Evolutionary conservation across 2,888 invertebrate genomes (phyloP), one percentile per base, ranked within the genome.

Genomic region (Chydorus sphaericus): DNA sequence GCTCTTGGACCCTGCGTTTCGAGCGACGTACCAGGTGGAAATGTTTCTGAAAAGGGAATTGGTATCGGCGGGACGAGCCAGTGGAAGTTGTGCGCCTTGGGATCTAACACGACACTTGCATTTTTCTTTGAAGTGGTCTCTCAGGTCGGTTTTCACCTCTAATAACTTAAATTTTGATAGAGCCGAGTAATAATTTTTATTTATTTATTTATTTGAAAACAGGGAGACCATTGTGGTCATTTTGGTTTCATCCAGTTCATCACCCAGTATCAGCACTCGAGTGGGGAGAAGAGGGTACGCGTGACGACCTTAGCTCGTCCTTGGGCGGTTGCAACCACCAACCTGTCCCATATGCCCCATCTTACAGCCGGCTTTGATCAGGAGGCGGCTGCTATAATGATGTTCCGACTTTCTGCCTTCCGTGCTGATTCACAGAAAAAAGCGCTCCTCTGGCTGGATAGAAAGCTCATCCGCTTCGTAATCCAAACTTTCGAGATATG

Each of bases 221-320:
- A 96, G 69, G 85, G 91, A 18, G 88, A 92, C 4, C 89, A 91
- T 0, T 89, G 92, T 69, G 96, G 96, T 52, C 93, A 94, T 0
- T 79, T 96, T 55, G 98, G 97, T 10, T 94, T 90, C 67, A 83
- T 98, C 59, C 98, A 99, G 71, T 91, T 98, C 69, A 93, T 98
- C 62, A 93, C 94, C 1, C 93, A 97, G 70, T 98, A 98, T 75
- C 97, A 94, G 66, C 97, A 98, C 72, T 85, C 94, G 11, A 90
- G 85, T 70, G 98, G 98, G 0, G 92, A 94, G 70, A 79, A 88
- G 58, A 81, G 94, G 62, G 90, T 98, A 60, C 75, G 98, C 38
- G 97, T 99, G 52, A 94, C 97, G 20, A 99, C 98, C 1, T 77
- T 97, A 20, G 91, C 94, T 16, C 80, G 98, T 62, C 89, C 89